A percentile compares a stretch with the other conserved stretches of the same genome.
Evolutionary conservation across 2,888 invertebrate genomes (phyloP).

Genomic region (Pyrocoelia pectoralis): DNA sequence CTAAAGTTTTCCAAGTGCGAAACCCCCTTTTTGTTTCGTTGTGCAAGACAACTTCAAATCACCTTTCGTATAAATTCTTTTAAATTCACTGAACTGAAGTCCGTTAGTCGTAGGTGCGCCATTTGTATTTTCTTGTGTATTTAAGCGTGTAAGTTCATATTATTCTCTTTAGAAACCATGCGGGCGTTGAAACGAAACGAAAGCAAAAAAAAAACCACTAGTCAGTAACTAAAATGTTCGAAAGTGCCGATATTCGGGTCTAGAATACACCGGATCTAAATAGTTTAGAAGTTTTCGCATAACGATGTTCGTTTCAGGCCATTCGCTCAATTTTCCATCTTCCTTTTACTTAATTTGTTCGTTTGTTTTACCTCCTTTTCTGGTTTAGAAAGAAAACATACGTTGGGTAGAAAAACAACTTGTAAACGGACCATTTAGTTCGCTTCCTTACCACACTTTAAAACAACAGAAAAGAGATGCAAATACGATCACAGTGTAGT

Average conservation of each 20-base stretch:
- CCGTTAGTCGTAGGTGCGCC: not conserved
- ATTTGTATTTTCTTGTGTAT: not conserved
- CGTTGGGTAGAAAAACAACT: conserved; percentile 50
- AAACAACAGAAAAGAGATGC: conserved; percentile 16
- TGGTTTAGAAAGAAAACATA: conserved; percentile 44
- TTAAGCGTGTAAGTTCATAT: not conserved
- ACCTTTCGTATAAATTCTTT: not conserved
- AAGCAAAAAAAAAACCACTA: conserved; percentile 17
- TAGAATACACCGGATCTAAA: conserved; percentile 45
- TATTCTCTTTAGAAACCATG: conserved; percentile 23
- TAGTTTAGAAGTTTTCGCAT: conserved; percentile 50
- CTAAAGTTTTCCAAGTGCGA: not conserved
- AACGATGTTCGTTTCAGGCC: conserved; percentile 45
- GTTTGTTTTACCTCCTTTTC: conserved; percentile 39
- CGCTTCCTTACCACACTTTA: conserved; percentile 44
- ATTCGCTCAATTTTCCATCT: conserved; percentile 37
- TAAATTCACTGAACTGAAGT: not conserved
- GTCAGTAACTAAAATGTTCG: conserved; percentile 41
- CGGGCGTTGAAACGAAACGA: conserved; percentile 21
- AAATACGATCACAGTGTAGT: conserved; percentile 1
- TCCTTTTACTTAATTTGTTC: conserved; percentile 35
- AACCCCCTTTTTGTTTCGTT: not conserved
- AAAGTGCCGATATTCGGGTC: conserved; percentile 41
- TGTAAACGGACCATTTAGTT: conserved; percentile 51
- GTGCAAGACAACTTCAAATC: too few relatives aligned